A percentile compares a stretch with the other conserved stretches of the same genome.
phyloP scores from a whole-genome alignment of 2,888 invertebrate genomes.

The Vannuccia rotundouncinata region DNA sequence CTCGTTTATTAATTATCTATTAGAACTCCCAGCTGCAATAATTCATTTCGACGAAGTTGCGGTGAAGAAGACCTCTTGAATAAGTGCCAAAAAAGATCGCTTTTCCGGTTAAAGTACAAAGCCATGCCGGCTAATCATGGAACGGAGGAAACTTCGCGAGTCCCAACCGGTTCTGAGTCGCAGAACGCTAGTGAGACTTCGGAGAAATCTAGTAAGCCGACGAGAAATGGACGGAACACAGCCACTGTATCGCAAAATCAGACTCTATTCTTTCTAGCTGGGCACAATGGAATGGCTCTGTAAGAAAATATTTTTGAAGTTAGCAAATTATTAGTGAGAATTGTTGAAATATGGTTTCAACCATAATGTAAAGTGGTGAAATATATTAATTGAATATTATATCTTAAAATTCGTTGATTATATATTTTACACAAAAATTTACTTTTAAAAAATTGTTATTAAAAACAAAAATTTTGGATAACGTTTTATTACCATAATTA shows the following conservation, averaged over 20 bases:
- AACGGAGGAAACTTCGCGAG: not conserved
- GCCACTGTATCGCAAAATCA: not conserved
- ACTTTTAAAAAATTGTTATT: too few species aligned
- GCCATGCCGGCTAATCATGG: not conserved
- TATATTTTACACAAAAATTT: too few species aligned
- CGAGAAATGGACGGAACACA: not conserved
- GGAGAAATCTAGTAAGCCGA: not conserved
- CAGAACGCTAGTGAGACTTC: not conserved
- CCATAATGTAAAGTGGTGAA: not conserved
- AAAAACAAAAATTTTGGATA: too few species aligned
- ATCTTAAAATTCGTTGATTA: not conserved
- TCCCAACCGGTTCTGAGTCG: not conserved
- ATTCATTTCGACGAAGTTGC: too few species aligned
- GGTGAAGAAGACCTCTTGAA: too few species aligned
- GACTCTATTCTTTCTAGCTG: constrained; percentile 5
- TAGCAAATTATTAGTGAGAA: not conserved
- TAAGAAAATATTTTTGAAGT: not conserved
- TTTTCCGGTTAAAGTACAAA: too few species aligned
- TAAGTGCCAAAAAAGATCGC: too few species aligned
- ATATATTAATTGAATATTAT: not conserved
- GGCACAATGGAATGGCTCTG: not conserved
- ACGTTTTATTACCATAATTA: too few species aligned
- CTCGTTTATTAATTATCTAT: too few species aligned
- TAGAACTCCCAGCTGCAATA: too few species aligned
- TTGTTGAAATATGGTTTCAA: not conserved